Evolutionary conservation across 1,140 invertebrate genomes (phyloP), one percentile per base, ranked within the genome.

Genomic region (Ips typographus): DNA sequence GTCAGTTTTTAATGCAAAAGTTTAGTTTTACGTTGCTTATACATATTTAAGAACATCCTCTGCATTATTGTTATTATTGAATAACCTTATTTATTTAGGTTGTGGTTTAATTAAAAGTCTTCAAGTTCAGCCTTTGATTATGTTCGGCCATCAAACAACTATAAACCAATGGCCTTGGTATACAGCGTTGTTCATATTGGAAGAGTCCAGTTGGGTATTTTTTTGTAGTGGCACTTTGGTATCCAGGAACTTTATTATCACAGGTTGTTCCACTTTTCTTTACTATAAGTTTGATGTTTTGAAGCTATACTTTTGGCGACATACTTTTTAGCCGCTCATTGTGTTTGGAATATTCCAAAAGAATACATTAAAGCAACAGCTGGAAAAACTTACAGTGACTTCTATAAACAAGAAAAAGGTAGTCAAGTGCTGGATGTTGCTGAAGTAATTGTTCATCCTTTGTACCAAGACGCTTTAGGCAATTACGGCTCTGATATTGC

Each of bases 401-500:
- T 78, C 61, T 72, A 74, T 36, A 55, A 72, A 51, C 64, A 63
- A 4, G 72, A 78, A 61, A 67, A 76, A 61, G 55, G 76, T 1
- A 72, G 77, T n/a, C 80, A 83, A 73, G 69, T 79, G 4, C 64
- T 68, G 43, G 68, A 78, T 22, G 74, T 83, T 38, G 60, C 73
- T 40, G 67, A 62, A n/a, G 78, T 83, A 1, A 58, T 78, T 41
- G 52, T 80, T 37, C 81, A 81, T 37, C 71, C 74, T 38, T 71
- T 77, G 0, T 83, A 83, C 75, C 77, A 80, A 56, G 82, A 83
- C 74, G 71, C 77, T 42, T 76, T 79, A 47, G 80, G 81, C 58
- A 84, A 83, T 58, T 84, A 82, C 64, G 81, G 77, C 3, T 83
- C 82, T 6, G 83, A 84, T 68, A 69, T 83, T 7, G 81, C 82